Evolutionary conservation across 2,113 vertebrate species (phyloP), one percentile per base, ranked within the genome.

Genomic region (Mesembrinibis cayennensis): DNA sequence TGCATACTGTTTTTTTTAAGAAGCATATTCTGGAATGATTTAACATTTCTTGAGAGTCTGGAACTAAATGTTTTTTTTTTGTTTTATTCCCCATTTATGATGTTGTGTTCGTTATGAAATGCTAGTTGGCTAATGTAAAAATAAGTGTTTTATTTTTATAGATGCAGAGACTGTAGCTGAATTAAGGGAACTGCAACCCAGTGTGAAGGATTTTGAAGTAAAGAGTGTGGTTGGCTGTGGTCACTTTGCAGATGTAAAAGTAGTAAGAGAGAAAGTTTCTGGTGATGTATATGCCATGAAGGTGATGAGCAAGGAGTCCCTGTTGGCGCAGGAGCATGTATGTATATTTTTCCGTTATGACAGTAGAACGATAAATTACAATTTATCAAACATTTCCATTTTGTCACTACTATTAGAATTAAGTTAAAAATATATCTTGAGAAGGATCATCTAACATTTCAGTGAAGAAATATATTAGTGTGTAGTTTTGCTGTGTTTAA

Each of bases 271-370:
- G 97, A 99, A 98, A 90, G 97, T 97, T 11, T 99, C 99, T 0
- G 99, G 99, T 45, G 98, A 99, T 53, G 96, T 99, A 52, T 99
- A 99, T 90, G 99, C 99, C 49, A 99, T 99, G 98, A 99, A 99
- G 97, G 97, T 99, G 95, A 99, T 99, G 99, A 98, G 98, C 89
- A 99, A 99, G 97, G 94, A 95, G 66, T 94, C 98, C 69, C 95
- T 99, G 95, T 78, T 98, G 86, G 95, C 97, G 2, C 98, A 98
- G 95, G 98, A 99, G 87, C 98, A 99, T 18, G 99, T 99, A 98
- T 47, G 98, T 92, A 65, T 62, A 9, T 78, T 85, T 80, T 78
- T 71, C 23, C 90, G 16, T 49, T 53, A 9, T 13, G 96, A 72
- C 21, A 72, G 17, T 42, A 86, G 49, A 86, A 80, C 0, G 22